A percentile compares a stretch with the other conserved stretches of the same genome.
These are phyloP conservation scores for Steatocranus sp. DNA, from an alignment of 2,797 vertebrate genomes.

Conservation along the genomic window DNA sequence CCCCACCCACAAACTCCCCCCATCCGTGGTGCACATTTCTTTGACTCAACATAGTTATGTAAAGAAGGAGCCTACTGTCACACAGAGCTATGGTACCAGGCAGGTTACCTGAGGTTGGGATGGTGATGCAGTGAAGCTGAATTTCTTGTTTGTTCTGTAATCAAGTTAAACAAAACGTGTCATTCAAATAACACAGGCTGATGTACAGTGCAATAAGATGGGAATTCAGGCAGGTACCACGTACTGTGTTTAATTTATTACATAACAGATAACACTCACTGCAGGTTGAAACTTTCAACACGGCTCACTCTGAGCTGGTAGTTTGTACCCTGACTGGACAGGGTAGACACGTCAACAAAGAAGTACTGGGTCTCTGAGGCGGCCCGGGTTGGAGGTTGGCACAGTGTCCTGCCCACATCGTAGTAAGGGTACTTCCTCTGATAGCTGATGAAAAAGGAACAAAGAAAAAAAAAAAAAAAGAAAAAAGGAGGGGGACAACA, in stretches of 20 bases:
- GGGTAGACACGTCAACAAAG: conserved; percentile 92
- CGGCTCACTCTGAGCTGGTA: conserved; percentile 89
- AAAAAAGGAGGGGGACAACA: too few species aligned
- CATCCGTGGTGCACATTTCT: not conserved
- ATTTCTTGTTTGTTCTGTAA: conserved; percentile 82
- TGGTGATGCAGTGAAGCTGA: conserved; percentile 92
- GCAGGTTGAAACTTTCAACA: conserved; percentile 89
- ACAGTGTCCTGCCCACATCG: conserved; percentile 90
- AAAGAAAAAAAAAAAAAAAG: not conserved
- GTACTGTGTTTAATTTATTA: not conserved
- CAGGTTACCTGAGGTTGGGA: conserved; percentile 91
- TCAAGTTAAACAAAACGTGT: not conserved
- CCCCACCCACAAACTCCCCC: too few species aligned
- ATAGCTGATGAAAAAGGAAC: conserved; percentile 69
- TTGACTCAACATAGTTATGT: not conserved
- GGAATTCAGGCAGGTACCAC: not conserved
- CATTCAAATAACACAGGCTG: not conserved
- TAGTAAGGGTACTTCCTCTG: conserved; percentile 94
- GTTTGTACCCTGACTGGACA: conserved; percentile 78
- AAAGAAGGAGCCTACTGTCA: not conserved
- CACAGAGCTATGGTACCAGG: not conserved
- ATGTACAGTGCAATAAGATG: not conserved
- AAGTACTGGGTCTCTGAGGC: conserved; percentile 88
- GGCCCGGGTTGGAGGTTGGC: conserved; percentile 85
- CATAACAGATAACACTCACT: conserved; percentile 70